Evolutionary conservation across 2,113 vertebrate genomes (phyloP).

Genomic region (Acinonyx jubatus): DNA sequence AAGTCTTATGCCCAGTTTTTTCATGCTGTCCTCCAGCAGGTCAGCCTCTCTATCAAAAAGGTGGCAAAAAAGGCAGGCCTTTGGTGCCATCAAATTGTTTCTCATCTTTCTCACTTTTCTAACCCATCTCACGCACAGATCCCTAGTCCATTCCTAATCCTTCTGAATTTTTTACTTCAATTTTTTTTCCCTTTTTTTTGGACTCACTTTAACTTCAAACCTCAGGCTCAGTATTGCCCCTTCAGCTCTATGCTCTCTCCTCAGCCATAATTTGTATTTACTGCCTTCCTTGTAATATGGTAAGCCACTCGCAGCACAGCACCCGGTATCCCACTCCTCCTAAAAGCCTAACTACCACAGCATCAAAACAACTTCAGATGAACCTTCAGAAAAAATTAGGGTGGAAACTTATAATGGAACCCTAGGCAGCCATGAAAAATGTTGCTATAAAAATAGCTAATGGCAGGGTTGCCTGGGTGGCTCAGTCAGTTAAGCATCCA

Average conservation of each 20-base stretch:
- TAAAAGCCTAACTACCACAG: background rate
- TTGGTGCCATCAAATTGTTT: background rate
- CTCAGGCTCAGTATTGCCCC: background rate
- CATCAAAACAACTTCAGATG: conserved; percentile 27
- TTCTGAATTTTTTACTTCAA: background rate
- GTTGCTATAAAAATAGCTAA: background rate
- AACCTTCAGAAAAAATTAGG: background rate
- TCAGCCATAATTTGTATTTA: background rate
- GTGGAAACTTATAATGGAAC: background rate
- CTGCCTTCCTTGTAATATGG: background rate
- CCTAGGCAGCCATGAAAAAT: background rate
- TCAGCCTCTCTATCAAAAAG: background rate
- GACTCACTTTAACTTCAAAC: background rate
- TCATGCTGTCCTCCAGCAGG: background rate
- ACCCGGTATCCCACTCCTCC: background rate
- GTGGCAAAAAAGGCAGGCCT: background rate
- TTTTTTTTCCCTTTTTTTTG: background rate
- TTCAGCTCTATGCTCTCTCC: background rate
- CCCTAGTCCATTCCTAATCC: background rate
- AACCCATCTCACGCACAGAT: background rate
- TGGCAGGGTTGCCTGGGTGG: background rate
- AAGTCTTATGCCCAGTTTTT: background rate
- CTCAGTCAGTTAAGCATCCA: no score
- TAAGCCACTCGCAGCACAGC: background rate
- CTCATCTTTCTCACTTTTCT: background rate